Conservation (phyloP, 2,797 vertebrate genomes). For the Bothrops alternatus region DNA sequence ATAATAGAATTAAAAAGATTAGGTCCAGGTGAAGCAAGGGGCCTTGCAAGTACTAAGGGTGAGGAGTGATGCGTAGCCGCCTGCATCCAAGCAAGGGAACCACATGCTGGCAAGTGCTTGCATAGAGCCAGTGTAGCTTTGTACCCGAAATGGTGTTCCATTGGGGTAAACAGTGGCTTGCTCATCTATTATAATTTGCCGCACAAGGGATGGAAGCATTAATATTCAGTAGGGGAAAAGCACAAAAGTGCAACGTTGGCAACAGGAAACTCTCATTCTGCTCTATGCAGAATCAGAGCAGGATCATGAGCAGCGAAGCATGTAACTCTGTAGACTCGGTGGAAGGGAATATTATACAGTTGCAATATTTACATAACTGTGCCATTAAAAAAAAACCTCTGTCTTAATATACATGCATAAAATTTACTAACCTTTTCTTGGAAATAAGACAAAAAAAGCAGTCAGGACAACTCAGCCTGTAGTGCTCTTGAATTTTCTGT, state of each 20-base stretch:
- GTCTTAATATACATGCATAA: neutral
- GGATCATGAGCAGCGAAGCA: neutral
- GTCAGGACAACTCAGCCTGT: neutral
- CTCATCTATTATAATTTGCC: neutral
- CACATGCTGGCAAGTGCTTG: neutral
- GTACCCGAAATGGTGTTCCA: neutral
- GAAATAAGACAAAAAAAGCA: neutral
- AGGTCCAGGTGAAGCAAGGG: neutral
- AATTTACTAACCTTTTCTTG: neutral
- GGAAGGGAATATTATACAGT: neutral
- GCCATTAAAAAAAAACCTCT: neutral
- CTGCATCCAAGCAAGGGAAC: neutral
- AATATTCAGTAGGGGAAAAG: neutral
- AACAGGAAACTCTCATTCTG: neutral
- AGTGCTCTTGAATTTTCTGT: no score
- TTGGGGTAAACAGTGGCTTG: neutral
- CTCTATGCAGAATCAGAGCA: neutral
- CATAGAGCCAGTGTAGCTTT: neutral
- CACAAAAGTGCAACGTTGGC: neutral
- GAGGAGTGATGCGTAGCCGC: neutral
- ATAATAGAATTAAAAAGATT: neutral
- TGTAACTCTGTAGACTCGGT: neutral
- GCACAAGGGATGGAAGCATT: neutral
- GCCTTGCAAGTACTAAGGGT: neutral
- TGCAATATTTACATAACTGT: neutral